Evolutionary conservation across 1,140 invertebrate species (phyloP).

Genomic region (Drosophila watanabei): DNA sequence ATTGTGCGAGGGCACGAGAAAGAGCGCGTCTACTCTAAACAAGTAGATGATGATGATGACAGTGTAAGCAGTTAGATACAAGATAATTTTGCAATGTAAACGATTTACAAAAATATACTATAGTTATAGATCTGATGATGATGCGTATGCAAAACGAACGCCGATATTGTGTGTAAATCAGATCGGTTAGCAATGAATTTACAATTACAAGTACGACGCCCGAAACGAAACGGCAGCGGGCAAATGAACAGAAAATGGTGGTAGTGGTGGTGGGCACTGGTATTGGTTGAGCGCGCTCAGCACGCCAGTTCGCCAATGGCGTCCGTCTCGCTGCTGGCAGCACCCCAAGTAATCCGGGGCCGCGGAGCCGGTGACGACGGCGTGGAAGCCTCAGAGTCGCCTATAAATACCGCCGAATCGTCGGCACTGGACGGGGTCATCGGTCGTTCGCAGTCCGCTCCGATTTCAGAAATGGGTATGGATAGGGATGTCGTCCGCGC

Average conservation of each 20-base stretch:
- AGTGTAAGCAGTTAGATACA: conserved; percentile 19
- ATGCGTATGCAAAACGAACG: conserved; percentile 18
- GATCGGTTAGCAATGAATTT: conserved; percentile 52
- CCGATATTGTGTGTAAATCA: conserved; percentile 15
- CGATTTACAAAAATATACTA: conserved; percentile 68
- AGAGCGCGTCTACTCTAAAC: conserved; percentile 16
- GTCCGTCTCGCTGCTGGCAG: conserved; percentile 50
- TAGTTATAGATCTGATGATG: conserved; percentile 36
- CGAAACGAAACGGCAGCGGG: conserved; percentile 34
- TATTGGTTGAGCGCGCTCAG: conserved; percentile 54
- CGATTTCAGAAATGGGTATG: conserved; percentile 82
- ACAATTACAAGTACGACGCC: conserved; percentile 62
- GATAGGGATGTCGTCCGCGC: conserved; percentile 37
- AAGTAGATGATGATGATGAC: conserved; percentile 16
- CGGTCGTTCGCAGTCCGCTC: conserved; percentile 68
- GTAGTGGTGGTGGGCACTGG: conserved; percentile 42
- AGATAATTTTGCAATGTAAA: conserved; percentile 54
- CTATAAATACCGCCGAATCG: conserved; percentile 73
- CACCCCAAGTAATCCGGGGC: conserved; percentile 51
- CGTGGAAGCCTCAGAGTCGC: conserved; percentile 54
- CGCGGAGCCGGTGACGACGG: conserved; percentile 54
- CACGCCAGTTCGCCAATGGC: conserved; percentile 53
- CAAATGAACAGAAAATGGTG: conserved; percentile 66
- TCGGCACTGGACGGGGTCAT: conserved; percentile 68
- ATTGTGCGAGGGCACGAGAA: conserved; percentile 43